These are phyloP conservation scores for Scaptodrosophila latifasciaeformis DNA, from an alignment of 2,888 invertebrate genomes.

Conservation along the genomic window DNA sequence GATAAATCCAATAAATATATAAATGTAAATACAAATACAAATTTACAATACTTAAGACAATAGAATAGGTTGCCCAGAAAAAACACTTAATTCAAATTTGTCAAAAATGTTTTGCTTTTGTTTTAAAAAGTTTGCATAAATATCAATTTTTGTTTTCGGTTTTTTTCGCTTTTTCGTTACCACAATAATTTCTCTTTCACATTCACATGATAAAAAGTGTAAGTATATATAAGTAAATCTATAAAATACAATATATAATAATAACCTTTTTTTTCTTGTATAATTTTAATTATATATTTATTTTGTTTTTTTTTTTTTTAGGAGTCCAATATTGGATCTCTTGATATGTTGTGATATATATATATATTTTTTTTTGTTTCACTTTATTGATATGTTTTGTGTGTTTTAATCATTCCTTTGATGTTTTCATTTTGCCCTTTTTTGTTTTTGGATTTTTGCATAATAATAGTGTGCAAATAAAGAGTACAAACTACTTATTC, in stretches of 20 bases:
- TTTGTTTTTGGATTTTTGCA: neutral
- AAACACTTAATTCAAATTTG: slow-evolving; percentile 50
- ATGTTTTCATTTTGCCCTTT: slow-evolving; percentile 2
- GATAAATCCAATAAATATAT: slow-evolving; percentile 28
- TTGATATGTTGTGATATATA: slow-evolving; percentile 63
- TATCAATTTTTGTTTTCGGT: slow-evolving; percentile 27
- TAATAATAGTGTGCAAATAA: slow-evolving; percentile 45
- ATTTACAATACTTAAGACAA: slow-evolving; percentile 6
- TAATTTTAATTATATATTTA: slow-evolving; percentile 4
- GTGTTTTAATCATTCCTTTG: slow-evolving; percentile 22
- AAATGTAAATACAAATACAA: slow-evolving; percentile 25
- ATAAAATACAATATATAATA: too few relatives aligned
- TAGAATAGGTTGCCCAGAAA: slow-evolving; percentile 14
- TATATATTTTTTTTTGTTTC: too few relatives aligned
- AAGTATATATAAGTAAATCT: slow-evolving; percentile 20
- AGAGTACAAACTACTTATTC: slow-evolving; percentile 75
- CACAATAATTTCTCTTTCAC: too few relatives aligned
- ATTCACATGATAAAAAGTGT: slow-evolving; percentile 22
- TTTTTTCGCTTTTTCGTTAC: slow-evolving; percentile 4
- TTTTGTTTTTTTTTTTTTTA: slow-evolving; percentile 13
- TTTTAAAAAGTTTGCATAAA: slow-evolving; percentile 22
- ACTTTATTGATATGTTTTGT: slow-evolving; percentile 17
- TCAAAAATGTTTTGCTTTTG: slow-evolving; percentile 45
- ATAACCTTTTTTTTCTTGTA: too few relatives aligned
- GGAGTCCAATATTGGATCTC: slow-evolving; percentile 19